Conservation (phyloP, 2,888 invertebrate species). For the Sesia bembeciformis region DNA sequence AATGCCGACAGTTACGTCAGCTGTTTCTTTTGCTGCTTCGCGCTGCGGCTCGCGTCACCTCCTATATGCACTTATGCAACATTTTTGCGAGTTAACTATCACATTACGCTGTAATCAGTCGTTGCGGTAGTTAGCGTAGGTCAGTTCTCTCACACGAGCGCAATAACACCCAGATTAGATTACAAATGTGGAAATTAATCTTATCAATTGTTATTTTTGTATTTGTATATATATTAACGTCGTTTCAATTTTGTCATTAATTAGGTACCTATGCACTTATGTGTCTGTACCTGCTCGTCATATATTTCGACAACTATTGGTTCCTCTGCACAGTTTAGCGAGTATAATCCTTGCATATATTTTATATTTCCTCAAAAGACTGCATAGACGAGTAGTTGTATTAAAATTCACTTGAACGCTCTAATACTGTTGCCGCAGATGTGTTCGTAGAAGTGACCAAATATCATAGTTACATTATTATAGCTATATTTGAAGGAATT, state of each 20-base stretch:
- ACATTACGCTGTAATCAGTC: slow-evolving; percentile 35
- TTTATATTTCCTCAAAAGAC: too few relatives aligned
- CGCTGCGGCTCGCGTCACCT: too few relatives aligned
- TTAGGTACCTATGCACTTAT: too few relatives aligned
- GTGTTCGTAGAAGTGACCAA: slow-evolving; percentile 20
- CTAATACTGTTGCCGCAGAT: slow-evolving; percentile 13
- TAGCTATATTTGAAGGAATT: slow-evolving; percentile 27
- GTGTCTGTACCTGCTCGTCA: too few relatives aligned
- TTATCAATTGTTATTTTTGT: slow-evolving; percentile 5
- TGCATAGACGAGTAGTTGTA: too few relatives aligned
- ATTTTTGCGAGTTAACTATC: slow-evolving; percentile 16
- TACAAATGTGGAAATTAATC: slow-evolving; percentile 20
- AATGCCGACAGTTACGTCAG: too few relatives aligned
- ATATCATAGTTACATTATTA: slow-evolving; percentile 13
- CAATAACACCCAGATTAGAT: slow-evolving; percentile 43
- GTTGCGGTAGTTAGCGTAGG: slow-evolving; percentile 52
- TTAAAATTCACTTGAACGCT: neutral
- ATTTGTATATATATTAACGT: neutral
- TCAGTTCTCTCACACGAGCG: slow-evolving; percentile 30
- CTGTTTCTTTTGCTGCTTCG: too few relatives aligned
- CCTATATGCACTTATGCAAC: too few relatives aligned
- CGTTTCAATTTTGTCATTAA: too few relatives aligned
- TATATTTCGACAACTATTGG: too few relatives aligned
- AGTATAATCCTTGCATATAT: too few relatives aligned
- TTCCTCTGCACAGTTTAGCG: too few relatives aligned